Base-by-base conservation (phyloP, 2,888 invertebrate genomes). In the Resseliella maxima region DNA sequence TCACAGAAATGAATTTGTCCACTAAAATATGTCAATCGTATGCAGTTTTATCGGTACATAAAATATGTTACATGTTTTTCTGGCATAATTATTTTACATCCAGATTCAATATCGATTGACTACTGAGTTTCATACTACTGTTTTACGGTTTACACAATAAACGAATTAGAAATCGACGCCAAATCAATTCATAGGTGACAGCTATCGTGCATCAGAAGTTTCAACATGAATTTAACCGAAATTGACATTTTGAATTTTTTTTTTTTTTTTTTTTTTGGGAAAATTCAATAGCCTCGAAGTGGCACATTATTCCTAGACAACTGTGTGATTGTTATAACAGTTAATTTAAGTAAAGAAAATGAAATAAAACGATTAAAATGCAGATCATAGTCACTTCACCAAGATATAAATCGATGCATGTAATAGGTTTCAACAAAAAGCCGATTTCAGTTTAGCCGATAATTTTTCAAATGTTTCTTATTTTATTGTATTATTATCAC, bases 161-260 rank as follows among this genome's bases (percentile, higher is more conserved):
- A 72, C 31, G 10, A 35, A 72, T 72, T 72, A 72, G 72, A 72
- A 72, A 72, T 72, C 72, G 31, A 31, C 27, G 72, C 72, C 72
- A 72, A 72, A 72, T 72, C 72, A 31, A 72, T 72, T 35, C 12
- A 72, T 31, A 31, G 72, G 72, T 72, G 72, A 72, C 72, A 72
- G 72, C 72, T 72, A 72, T 72, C 72, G 72, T 35, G 18, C 72
- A 72, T 35, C 72, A 72, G 31, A 12, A 72, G 10, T 15, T 72
- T 1, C 72, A 72, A 31, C 27, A 3, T 72, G 15, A 31, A 72
- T 72, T 72, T 72, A 15, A 72, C 31, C 72, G 72, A n/a, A 31
- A 35, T 72, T 72, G 72, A 72, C 31, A 72, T 3, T 35, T n/a
- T n/a, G n/a, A n/a, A n/a, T n/a, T n/a, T n/a, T n/a, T n/a, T n/a